A percentile compares a stretch with the other conserved stretches of the same genome.
These are phyloP conservation scores for Scotopteryx bipunctaria DNA, from an alignment of 2,888 invertebrate species.

Conservation along the genomic window DNA sequence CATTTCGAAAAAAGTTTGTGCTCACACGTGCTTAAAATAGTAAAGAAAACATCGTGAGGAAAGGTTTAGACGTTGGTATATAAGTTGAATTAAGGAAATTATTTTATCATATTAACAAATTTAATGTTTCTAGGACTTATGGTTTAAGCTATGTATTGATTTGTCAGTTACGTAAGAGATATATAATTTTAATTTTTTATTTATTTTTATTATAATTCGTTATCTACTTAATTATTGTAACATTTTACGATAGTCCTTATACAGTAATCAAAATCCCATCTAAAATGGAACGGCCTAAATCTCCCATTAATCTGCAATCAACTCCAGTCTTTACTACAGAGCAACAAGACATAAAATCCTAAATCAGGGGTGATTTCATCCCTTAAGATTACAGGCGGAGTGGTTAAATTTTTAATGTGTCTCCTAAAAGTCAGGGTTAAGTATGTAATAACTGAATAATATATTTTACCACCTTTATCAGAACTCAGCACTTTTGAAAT, in stretches of 20 bases:
- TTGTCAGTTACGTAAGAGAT: too few species aligned
- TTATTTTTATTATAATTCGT: background rate
- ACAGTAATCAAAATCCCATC: constrained; percentile 13
- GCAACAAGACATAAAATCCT: constrained; percentile 26
- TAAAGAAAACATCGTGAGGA: too few species aligned
- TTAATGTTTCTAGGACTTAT: too few species aligned
- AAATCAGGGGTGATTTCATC: constrained; percentile 20
- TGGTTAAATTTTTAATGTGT: constrained; percentile 26
- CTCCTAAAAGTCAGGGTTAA: constrained; percentile 23
- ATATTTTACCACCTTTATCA: constrained; percentile 7
- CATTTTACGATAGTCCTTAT: constrained; percentile 7
- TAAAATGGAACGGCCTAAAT: constrained; percentile 4
- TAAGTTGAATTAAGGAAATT: too few species aligned
- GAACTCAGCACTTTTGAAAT: too few species aligned
- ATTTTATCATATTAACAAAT: too few species aligned
- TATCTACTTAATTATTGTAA: constrained; percentile 9
- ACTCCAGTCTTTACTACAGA: constrained; percentile 9
- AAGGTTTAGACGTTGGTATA: too few species aligned
- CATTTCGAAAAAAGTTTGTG: too few species aligned
- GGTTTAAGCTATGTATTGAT: too few species aligned
- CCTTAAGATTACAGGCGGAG: constrained; percentile 20
- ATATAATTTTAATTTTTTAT: too few species aligned
- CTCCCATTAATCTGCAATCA: constrained; percentile 18
- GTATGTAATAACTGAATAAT: constrained; percentile 24
- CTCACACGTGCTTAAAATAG: too few species aligned